Evolutionary conservation across 2,797 vertebrate genomes (phyloP), one percentile per base, ranked within the genome.

Genomic region (Alectoris magna): DNA sequence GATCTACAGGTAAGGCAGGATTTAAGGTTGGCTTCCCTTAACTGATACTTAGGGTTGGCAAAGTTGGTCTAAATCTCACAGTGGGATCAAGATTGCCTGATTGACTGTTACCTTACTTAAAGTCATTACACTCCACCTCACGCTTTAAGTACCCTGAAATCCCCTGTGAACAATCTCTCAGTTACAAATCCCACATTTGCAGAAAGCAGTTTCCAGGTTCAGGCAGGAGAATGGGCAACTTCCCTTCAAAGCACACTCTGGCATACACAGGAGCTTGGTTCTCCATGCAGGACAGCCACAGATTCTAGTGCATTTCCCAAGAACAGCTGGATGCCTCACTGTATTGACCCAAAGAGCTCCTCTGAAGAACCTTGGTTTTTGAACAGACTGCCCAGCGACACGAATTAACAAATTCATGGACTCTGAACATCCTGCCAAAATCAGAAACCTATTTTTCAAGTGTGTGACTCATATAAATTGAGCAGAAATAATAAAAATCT

Each of bases 191-290:
- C 46, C 46, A 59, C 16, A 83, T 29, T 7, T 10, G 12, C 7
- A 3, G 1, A 59, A 86, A 69, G 27, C 4, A 41, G 19, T 39
- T 79, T 12, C 5, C 29, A 16, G 11, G 6, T 59, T 70, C 34
- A 49, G 53, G 49, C 15, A 74, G 5, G 8, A 7, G 31, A 13
- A 56, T 38, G 22, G 44, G 48, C 8, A 2, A 6, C 3, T 2
- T 67, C 18, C 26, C 22, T 83, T 41, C 29, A 48, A 60, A 58
- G 53, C 24, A 31, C 0, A 1, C 22, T 2, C 18, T 36, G 18
- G 9, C 23, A 24, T 2, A 0, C 2, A 5, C 9, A 63, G 29
- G 31, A 79, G 13, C 26, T 64, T 29, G 24, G 14, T 17, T 60
- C 22, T 31, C 53, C 41, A 44, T 27, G 24, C 7, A 19, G n/a